Evolutionary conservation across 2,888 invertebrate genomes (phyloP).

Genomic region (Allolobophora icterica): DNA sequence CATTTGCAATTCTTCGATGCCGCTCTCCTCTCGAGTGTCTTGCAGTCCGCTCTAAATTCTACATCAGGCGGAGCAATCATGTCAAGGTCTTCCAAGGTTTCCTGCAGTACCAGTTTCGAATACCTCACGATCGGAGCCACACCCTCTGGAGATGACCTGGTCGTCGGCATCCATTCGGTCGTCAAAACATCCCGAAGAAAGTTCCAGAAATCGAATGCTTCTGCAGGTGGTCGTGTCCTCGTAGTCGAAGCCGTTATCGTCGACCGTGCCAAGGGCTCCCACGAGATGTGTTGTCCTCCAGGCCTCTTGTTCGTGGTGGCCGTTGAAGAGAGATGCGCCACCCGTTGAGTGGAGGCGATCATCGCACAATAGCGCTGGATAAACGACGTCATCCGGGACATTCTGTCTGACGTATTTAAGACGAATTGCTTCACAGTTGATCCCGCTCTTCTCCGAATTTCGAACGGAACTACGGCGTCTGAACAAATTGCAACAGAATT

Average conservation of each 20-base stretch:
- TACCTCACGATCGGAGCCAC: neutral
- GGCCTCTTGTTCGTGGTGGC: neutral
- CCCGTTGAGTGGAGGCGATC: neutral
- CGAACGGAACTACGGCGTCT: neutral
- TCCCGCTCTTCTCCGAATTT: neutral
- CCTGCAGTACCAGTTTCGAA: neutral
- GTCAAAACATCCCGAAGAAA: neutral
- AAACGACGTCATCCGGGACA: conserved; percentile 33
- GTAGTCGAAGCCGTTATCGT: neutral
- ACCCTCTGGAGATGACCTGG: neutral
- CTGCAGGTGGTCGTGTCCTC: neutral
- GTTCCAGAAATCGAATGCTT: neutral
- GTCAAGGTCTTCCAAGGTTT: neutral
- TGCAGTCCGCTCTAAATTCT: neutral
- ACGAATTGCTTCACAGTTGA: neutral
- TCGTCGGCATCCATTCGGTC: neutral
- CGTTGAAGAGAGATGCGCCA: neutral
- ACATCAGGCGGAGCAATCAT: neutral
- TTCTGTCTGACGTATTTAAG: conserved; percentile 27
- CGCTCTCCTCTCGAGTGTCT: too few species aligned
- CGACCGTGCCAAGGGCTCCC: neutral
- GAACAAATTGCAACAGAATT: neutral
- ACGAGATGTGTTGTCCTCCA: neutral
- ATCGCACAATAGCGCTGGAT: conserved; percentile 30
- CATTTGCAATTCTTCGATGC: too few species aligned